Evolutionary conservation across 23 tunicate species (phyloP).

Genomic region (Aplidium turbinatum): DNA sequence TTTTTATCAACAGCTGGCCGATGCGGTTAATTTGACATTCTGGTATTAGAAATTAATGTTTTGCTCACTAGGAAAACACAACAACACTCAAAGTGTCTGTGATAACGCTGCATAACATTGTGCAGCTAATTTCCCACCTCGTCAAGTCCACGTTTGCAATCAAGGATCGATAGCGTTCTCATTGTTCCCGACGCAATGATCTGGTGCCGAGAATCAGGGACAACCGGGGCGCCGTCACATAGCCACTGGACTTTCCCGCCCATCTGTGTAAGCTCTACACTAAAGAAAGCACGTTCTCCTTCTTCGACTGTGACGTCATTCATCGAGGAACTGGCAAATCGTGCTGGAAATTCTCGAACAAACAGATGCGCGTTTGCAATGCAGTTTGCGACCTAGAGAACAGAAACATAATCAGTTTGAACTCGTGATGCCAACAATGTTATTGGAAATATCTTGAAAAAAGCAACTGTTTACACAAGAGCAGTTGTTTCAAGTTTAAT

Average conservation of each 20-base stretch:
- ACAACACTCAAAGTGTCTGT: too few species aligned
- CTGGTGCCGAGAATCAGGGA: conserved; percentile 41
- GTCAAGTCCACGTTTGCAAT: conserved; percentile 62
- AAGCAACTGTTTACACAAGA: background rate
- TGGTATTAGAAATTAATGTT: too few species aligned
- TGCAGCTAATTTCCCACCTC: conserved; percentile 50
- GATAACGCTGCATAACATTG: too few species aligned
- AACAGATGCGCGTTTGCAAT: conserved; percentile 41
- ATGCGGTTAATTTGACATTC: too few species aligned
- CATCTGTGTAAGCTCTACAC: conserved; percentile 60
- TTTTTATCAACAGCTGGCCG: background rate
- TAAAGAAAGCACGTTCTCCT: conserved; percentile 52
- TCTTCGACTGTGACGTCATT: conserved; percentile 66
- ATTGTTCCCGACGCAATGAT: conserved; percentile 48
- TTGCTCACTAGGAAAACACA: too few species aligned
- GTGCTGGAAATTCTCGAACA: conserved; percentile 50
- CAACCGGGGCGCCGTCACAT: conserved; percentile 55
- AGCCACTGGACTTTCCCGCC: conserved; percentile 78
- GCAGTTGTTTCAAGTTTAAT: background rate
- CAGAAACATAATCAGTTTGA: background rate
- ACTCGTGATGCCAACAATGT: too few species aligned
- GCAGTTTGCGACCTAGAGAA: conserved; percentile 57
- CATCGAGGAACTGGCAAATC: conserved; percentile 19
- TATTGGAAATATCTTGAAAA: too few species aligned
- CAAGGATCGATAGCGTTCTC: conserved; percentile 56